Percentiles rank a stretch among this genome's conserved stretches.
Conservation (phyloP, 23 tunicate genomes). For the Phallusia fumigata region DNA sequence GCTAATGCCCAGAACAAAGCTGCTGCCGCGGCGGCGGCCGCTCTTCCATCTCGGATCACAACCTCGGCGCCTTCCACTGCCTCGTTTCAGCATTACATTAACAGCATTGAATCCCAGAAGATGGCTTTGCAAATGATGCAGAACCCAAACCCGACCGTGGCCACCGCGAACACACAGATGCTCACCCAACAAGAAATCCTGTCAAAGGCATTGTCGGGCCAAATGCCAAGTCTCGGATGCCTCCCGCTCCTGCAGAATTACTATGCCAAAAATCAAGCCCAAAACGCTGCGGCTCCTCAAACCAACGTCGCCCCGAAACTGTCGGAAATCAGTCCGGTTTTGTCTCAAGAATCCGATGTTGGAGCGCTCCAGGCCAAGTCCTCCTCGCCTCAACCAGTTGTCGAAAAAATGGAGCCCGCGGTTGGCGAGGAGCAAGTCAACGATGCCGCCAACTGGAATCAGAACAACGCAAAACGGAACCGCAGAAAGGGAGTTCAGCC, state of each 20-base stretch:
- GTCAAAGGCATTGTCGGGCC: constrained; percentile 41
- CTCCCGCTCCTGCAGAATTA: constrained; percentile 32
- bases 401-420: neutral
- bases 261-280: constrained; percentile 11
- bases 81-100: constrained; percentile 22
- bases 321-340: constrained; percentile 1
- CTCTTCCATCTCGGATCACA: constrained; percentile 8
- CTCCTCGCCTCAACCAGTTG: constrained; percentile 2
- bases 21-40: neutral
- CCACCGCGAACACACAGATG: neutral
- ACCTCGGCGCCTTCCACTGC: constrained; percentile 3
- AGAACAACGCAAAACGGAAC: constrained; percentile 29
- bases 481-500: constrained; percentile 53
- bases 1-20: neutral
- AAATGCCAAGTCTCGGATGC: constrained; percentile 22
- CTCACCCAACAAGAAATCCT: constrained; percentile 38
- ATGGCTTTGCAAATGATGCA: constrained; percentile 40
- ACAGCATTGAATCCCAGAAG: constrained; percentile 30
- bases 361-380: neutral
- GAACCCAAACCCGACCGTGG: neutral
- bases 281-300: neutral
- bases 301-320: neutral
- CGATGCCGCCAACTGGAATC: constrained; percentile 19
- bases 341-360: neutral
- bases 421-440: neutral